Evolutionary conservation across 2,113 vertebrate species (phyloP), one percentile per base, ranked within the genome.

Genomic region (Neogobius melanostomus): DNA sequence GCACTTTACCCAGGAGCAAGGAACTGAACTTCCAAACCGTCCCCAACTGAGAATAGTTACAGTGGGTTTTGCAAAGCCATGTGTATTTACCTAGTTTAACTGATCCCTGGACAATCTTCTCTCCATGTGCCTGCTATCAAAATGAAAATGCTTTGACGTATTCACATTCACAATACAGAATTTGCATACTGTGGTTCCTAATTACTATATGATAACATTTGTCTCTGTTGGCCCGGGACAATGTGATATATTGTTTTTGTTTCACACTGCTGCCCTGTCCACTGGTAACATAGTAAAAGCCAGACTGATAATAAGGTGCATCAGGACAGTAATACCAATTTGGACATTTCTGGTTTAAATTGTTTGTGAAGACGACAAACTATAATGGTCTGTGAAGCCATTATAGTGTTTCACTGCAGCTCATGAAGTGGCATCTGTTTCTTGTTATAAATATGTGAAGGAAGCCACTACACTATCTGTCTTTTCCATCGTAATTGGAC

Each of bases 11-110:
- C 81, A 69, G 64, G 69, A 82, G 80, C 75, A 75, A 63, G 71
- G 6, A 5, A 53, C 8, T 62, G 64, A 75, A 64, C 80, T 85
- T 82, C 83, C 75, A 81, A 21, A 68, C 71, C 64, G 77, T 75
- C 76, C 70, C 85, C 85, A 76, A 56, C 66, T 80, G 82, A 90
- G 79, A 80, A 68, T 74, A 72, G 66, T 62, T 36, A 45, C 45
- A 71, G 74, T 65, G 61, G 68, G 49, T 88, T 85, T 83, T 77
- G 64, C 73, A 77, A 71, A 80, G 79, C 61, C 81, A 75, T 72
- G 48, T 75, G 72, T 79, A n/a, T 74, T 84, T 81, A 79, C 76
- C 66, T 64, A 53, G 77, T 50, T 46, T 63, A 64, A 64, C 17
- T 69, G 62, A 11, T 53, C 42, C 53, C 62, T 63, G 61, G 65